Evolutionary conservation across 2,113 vertebrate genomes (phyloP), one percentile per base, ranked within the genome.

Genomic region (Oncorhynchus masou): DNA sequence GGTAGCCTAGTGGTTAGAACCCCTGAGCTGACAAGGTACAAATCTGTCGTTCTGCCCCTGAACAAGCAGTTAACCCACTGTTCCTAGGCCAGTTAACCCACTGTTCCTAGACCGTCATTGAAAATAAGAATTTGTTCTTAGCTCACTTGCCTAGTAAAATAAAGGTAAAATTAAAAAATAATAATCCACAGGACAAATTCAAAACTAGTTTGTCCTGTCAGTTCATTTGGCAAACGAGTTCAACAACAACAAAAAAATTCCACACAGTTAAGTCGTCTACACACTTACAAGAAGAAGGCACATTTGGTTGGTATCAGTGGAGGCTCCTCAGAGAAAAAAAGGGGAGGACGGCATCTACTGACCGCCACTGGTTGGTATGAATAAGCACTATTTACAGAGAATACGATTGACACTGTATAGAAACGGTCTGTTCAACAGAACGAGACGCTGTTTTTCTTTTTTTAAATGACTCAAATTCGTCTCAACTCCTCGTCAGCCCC

Each of bases 341-440:
- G 34, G 7, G 7, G 34, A 39, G 39, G 39, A 45, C 2, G 39
- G 8, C 9, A 0, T 45, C 39, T 9, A 45, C 39, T 11, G 39
- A 45, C 39, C 9, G 39, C 0, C 9, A 45, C 9, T 31, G 67
- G 31, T 12, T 45, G 84, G 83, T 67, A 88, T 84, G 84, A 88
- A 87, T 83, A 83, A 83, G 79, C 79, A 78, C 82, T 87, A 88
- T 88, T 87, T 87, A 88, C 85, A 88, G 75, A 83, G 84, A 77
- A 87, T 85, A 87, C 83, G 27, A 27, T 27, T 27, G 27, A 27
- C 3, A 0, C 27, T 27, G 27, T 27, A 3, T 3, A 27, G 27
- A 27, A 27, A 27, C 25, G 2, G 25, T 77, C 20, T 22, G n/a
- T 16, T 70, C 69, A n/a, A 70, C 39, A 77, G 67, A 60, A 39